Conservation (phyloP, 1,140 invertebrate genomes). For the Ephestia elutella region DNA sequence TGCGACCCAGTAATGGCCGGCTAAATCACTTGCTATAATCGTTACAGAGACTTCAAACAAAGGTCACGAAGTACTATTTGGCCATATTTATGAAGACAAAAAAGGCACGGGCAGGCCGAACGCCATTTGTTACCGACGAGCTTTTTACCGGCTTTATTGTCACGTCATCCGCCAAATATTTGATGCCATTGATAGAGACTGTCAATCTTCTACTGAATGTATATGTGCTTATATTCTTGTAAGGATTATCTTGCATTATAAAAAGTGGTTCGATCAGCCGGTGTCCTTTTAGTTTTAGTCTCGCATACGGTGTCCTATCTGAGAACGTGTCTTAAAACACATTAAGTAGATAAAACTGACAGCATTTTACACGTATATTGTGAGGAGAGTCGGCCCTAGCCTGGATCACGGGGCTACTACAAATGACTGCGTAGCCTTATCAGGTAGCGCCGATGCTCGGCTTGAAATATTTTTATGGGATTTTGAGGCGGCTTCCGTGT, state of each 20-base stretch:
- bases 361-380: constrained; percentile 57
- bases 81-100: constrained; percentile 58
- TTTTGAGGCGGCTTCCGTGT: constrained; percentile 60
- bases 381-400: constrained; percentile 29
- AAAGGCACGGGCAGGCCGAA: constrained; percentile 31
- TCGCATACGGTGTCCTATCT: constrained; percentile 29
- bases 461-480: constrained; percentile 69
- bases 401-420: constrained; percentile 52
- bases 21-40: constrained; percentile 65
- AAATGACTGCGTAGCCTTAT: constrained; percentile 65
- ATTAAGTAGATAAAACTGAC: constrained; percentile 61
- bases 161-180: constrained; percentile 32
- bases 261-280: constrained; percentile 13
- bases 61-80: constrained; percentile 57
- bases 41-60: constrained; percentile 56
- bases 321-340: constrained; percentile 45
- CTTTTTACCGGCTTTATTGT: constrained; percentile 39
- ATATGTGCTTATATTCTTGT: background rate
- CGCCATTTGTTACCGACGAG: constrained; percentile 39
- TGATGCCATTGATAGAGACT: constrained; percentile 14
- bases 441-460: constrained; percentile 42
- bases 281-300: constrained; percentile 26
- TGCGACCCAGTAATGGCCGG: constrained; percentile 41
- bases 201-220: too few relatives aligned
- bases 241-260: background rate